Base-by-base conservation (phyloP, 2,113 vertebrate genomes). In the Thinocorus orbignyianus region DNA sequence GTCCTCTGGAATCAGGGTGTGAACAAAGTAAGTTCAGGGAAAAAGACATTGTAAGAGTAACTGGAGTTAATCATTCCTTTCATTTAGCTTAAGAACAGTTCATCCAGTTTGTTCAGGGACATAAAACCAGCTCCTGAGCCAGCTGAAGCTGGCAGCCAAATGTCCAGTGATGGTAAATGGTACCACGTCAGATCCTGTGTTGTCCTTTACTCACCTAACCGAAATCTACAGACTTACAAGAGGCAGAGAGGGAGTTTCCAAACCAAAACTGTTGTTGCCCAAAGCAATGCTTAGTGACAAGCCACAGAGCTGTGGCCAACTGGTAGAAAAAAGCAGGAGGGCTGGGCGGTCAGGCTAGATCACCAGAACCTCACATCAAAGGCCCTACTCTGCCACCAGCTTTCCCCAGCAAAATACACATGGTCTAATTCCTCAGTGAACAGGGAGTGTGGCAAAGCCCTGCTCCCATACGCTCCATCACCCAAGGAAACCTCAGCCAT, bases 131-230 rank as follows among this genome's bases (percentile, higher is more conserved):
- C 18, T 88, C 30, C 66, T 58, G 80, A 76, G 17, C 24, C 57
- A 69, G 65, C 9, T 81, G 69, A 85, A 90, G 20, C 1, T 39
- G 58, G 23, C 79, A 54, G 54, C 70, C 72, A 95, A 85, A 48
- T 0, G 0, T 20, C 26, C 17, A 23, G 26, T 35, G 42, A 39
- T 48, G 41, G 54, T 17, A 72, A n/a, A n/a, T 3, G 13, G 4
- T 10, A 46, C 28, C 23, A 55, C 33, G 48, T 71, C 73, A 79
- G 33, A 61, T 72, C 51, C 28, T 61, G 22, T 3, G 3, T 54
- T 37, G 33, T 81, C 46, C 85, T 95, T 79, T 44, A 64, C 24
- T 76, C 24, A n/a, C 35, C 17, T 39, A 41, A 72, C 4, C 4
- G 37, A 81, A 79, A 68, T 7, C 69, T 81, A 42, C 20, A 62